These are phyloP conservation scores for Larimichthys crocea DNA, from an alignment of 2,113 vertebrate genomes.

Conservation along the genomic window DNA sequence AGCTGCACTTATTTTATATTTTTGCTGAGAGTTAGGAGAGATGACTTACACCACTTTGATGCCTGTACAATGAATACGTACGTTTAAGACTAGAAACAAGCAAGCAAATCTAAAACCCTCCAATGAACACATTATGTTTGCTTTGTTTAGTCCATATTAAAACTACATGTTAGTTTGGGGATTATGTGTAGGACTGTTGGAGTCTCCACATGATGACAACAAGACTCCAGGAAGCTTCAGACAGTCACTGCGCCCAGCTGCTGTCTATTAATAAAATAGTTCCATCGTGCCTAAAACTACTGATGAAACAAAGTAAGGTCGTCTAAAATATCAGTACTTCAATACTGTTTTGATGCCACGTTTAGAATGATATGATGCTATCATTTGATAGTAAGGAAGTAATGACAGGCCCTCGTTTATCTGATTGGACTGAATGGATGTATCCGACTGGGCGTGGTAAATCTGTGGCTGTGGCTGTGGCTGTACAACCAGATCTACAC, in stretches of 20 bases:
- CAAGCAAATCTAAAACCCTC: neutral
- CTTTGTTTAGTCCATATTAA: neutral
- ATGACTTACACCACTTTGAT: neutral
- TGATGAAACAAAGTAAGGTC: too few relatives aligned
- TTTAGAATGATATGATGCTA: too few relatives aligned
- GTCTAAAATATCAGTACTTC: too few relatives aligned
- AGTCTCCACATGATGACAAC: neutral
- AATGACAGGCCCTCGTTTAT: too few relatives aligned
- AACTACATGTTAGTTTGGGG: neutral
- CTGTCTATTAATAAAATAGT: neutral
- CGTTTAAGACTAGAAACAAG: neutral
- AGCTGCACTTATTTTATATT: neutral
- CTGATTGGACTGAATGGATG: too few relatives aligned
- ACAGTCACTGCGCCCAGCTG: neutral
- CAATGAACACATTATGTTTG: neutral
- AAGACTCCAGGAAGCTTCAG: neutral
- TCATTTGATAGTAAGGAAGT: too few relatives aligned
- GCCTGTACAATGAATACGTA: neutral
- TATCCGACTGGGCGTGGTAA: too few relatives aligned
- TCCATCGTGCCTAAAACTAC: neutral
- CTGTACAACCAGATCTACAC: too few relatives aligned
- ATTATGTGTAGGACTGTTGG: neutral
- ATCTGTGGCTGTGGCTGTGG: too few relatives aligned
- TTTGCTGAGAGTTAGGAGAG: neutral
- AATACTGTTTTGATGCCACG: too few relatives aligned